Base-by-base conservation (phyloP, 35 echinoderm and acorn worm genomes). In the Patiria miniata region DNA sequence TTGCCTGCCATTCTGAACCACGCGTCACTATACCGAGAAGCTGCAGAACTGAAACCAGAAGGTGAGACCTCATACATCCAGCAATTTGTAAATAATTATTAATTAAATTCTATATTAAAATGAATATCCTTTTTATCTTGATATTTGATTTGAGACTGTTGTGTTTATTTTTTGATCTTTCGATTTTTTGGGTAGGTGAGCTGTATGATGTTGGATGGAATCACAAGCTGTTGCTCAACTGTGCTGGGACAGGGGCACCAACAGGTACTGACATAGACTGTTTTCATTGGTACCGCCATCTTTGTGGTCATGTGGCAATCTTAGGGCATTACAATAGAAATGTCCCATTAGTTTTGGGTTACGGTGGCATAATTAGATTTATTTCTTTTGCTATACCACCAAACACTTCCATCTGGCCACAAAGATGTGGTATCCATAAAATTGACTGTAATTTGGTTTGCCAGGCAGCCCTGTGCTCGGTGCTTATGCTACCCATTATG, bases 1-100 rank as follows among this genome's bases (percentile, higher is more conserved):
- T 87, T 97, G 23, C 95, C 95, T 33, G 91, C 95, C 7, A 79
- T 97, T 8, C 85, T 97, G 23, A 97, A 97, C 81, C 91, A 93
- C 87, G 95, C 95, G 53, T 89, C 95, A 47, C 59, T 97, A 8
- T 89, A 90, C 33, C 88, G 87, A 40, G 95, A 97, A 90, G 87
- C 91, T 14, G 79, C 86, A 26, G 26, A 90, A 21, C 77, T 97
- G 18, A 90, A 47, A 78, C 87, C 91, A 83, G 7, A 89, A 44
- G 95, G 95, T 97, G 83, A 83, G 53, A 8, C 37, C 32, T 14
- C 33, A 14, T 28, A 5, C 39, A 18, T 69, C 4, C 42, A 47
- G 12, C 42, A 6, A 47, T n/a, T n/a, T n/a, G n/a, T n/a, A n/a
- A n/a, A n/a, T n/a, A n/a, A n/a, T n/a, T n/a, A n/a, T n/a, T n/a